Evolutionary conservation across 2,113 vertebrate genomes (phyloP), one percentile per base, ranked within the genome.

Genomic region (Antechinus flavipes): DNA sequence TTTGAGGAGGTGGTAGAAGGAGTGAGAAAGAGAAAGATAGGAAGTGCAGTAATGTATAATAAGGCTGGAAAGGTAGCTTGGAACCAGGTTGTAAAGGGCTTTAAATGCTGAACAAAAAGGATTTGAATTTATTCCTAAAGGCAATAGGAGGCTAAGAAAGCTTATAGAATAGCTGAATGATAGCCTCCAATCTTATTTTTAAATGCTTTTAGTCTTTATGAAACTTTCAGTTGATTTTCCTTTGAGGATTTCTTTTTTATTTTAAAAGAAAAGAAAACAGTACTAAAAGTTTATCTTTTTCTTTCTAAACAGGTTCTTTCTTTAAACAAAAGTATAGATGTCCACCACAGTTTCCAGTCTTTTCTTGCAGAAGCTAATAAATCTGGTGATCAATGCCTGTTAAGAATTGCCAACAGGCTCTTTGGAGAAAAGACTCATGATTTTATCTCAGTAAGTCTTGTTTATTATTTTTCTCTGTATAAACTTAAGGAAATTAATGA

Each of bases 201-300:
- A n/a, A 46, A 22, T 84, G 14, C 68, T 26, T 16, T 27, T 89
- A 54, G 30, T 35, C 22, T 0, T 0, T n/a, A 0, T 91, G 49
- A 50, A 47, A 26, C 90, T 47, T 96, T 91, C 50, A 76, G 56
- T 0, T 0, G 8, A 14, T 49, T 56, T 55, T 25, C 14, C 91
- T 92, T 89, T 61, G 27, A 91, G 47, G 19, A 8, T 68, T 58
- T 68, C 8, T 68, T 16, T 76, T 76, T 42, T 84, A 19, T 54
- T 96, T 23, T n/a, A 50, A 6, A 50, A 50, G 50, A 50, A 50
- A 8, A 5, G 47, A 47, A 47, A 47, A 47, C 47, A 50, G n/a
- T 0, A 0, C 2, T 61, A 55, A 94, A 8, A 9, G 0, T 0
- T 0, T 10, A 0, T 25, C 1, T 92, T 91, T 91, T 47, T 90